Percentiles rank a stretch among this genome's conserved stretches.
Conservation (phyloP, 1,140 invertebrate genomes). For the Trachelipus rathkii region DNA sequence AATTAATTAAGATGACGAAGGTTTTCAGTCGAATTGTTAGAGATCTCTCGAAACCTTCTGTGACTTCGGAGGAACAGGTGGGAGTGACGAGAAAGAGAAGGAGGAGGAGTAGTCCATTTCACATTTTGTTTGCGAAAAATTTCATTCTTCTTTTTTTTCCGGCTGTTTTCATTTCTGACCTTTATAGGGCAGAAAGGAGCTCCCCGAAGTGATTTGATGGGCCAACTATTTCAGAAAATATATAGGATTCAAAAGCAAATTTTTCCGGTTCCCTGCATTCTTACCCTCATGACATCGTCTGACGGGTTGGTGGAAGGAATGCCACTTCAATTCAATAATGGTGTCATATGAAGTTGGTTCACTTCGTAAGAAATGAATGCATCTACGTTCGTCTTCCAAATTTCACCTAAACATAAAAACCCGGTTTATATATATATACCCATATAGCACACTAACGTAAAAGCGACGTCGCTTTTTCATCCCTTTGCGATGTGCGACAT, state of each 20-base stretch:
- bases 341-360: background rate
- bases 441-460: too few species aligned
- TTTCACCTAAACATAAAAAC: too few species aligned
- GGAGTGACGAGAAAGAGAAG: too few species aligned
- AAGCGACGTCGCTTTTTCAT: too few species aligned
- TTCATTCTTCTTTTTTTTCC: background rate
- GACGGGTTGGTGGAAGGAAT: background rate
- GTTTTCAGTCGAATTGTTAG: conserved; percentile 49
- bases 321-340: background rate
- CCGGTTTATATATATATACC: too few species aligned
- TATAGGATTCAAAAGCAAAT: background rate
- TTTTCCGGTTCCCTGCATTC: background rate
- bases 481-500: too few species aligned
- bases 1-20: conserved; percentile 69
- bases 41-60: background rate
- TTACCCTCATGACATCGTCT: background rate
- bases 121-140: too few species aligned
- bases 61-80: too few species aligned
- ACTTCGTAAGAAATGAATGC: background rate
- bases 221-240: background rate
- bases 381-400: background rate
- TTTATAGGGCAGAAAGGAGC: background rate
- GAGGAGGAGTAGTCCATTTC: too few species aligned
- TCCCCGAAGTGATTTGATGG: background rate
- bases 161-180: background rate